Conservation (phyloP, 2,888 invertebrate species). For the Odontocerum albicorne region DNA sequence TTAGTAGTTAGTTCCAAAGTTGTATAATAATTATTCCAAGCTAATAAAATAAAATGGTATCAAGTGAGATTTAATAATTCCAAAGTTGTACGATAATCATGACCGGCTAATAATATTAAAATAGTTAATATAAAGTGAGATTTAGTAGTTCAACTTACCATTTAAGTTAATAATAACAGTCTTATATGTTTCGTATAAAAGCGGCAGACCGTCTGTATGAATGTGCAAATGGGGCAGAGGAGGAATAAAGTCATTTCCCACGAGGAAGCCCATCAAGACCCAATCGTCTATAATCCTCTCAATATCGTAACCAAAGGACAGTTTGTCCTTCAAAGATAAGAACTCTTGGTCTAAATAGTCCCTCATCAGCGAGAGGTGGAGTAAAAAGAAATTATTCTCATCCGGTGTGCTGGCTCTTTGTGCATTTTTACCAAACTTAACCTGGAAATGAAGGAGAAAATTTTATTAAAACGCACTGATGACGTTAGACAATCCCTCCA, state of each 20-base stretch:
- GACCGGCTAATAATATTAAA: constrained; percentile 4
- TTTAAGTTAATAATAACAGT: constrained; percentile 81
- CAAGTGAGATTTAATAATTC: constrained; percentile 2
- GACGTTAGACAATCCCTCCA: no score
- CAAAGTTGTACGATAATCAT: neutral
- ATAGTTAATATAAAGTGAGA: constrained; percentile 19
- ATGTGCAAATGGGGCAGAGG: constrained; percentile 95
- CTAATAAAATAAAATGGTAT: neutral
- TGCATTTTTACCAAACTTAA: constrained; percentile 72
- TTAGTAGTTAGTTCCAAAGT: no score
- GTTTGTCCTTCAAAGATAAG: constrained; percentile 62
- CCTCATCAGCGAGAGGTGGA: constrained; percentile 88
- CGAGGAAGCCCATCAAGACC: constrained; percentile 95
- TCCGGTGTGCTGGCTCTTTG: constrained; percentile 75
- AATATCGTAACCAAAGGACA: constrained; percentile 78
- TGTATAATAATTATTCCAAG: neutral
- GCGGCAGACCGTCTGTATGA: constrained; percentile 82
- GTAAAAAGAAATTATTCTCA: constrained; percentile 88
- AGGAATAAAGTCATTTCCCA: constrained; percentile 98
- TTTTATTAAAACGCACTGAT: constrained; percentile 25
- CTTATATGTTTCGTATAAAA: constrained; percentile 87
- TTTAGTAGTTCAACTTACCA: constrained; percentile 58
- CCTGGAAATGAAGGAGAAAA: no score
- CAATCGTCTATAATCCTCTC: constrained; percentile 96
- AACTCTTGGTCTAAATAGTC: constrained; percentile 95